Evolutionary conservation across 2,113 vertebrate species (phyloP), one percentile per base, ranked within the genome.

Genomic region (Arenaria interpres): DNA sequence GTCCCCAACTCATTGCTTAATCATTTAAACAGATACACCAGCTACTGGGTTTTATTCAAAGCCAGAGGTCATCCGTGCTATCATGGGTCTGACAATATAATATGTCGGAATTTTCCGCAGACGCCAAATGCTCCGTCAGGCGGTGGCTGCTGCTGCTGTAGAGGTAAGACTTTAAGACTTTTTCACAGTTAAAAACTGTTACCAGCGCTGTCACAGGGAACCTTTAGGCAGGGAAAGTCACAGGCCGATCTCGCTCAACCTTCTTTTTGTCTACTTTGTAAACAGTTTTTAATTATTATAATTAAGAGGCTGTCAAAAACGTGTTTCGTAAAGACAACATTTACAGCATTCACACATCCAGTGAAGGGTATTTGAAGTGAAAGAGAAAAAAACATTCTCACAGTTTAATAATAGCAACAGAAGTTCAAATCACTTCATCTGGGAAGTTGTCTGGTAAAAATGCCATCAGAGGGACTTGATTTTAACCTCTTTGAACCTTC

Each of bases 1-100:
- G 94, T 96, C 56, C 86, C 66, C 51, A 46, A 79, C 89, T 97
- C 69, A 83, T 93, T 82, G 62, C 83, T 96, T 97, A 96, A 97
- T 97, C 81, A 90, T 97, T 97, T 95, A 68, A 88, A 93, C 84
- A 93, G 95, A 83, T 86, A 94, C 21, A 71, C 51, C 51, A 93
- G 72, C 89, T 94, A 82, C 85, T 72, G 48, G 79, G 83, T 89
- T 92, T 77, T 73, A 80, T 93, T 88, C 78, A 86, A 73, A 89
- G 57, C 45, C 93, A 80, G 62, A 93, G 83, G 89, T 89, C 67
- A 83, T 92, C 74, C 62, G 46, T 75, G 78, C 45, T 85, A 87
- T 78, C 95, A 89, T 80, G 64, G 54, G 81, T 93, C 95, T 90
- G 86, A 76, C 91, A 94, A 92, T 37, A 86, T 72, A 86, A 86